Evolutionary conservation across 2,888 invertebrate species (phyloP), one percentile per base, ranked within the genome.

Genomic region (Hofmannophila pseudospretella): DNA sequence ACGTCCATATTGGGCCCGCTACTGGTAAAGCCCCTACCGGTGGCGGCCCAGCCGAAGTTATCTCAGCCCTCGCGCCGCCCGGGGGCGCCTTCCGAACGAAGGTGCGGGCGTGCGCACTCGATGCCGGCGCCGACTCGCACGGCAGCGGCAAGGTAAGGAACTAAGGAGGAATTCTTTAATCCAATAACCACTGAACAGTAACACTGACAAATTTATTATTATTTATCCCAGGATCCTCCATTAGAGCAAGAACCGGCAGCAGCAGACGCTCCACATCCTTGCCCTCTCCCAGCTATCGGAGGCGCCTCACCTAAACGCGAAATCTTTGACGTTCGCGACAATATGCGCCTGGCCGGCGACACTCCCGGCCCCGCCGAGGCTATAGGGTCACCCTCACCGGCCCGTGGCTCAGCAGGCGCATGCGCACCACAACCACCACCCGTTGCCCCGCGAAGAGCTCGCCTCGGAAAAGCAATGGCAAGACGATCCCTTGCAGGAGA

Each of bases 1-100:
- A 96, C 96, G 96, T 93, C 93, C 94, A 92, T 95, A 95, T 95
- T 96, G 96, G 96, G 92, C 95, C 95, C 94, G 95, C 94, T 95
- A 95, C 94, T 95, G 95, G 95, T 94, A 94, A 94, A 92, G 92
- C 93, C 93, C 95, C 94, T 91, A 88, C 89, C 85, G 88, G 90
- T 88, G 88, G 88, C 88, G 90, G 88, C 86, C 86, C 82, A 54
- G 67, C 60, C 51, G 82, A 81, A 71, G 65, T 72, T 31, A 64
- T 72, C 51, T 64, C 72, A 42, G 69, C 78, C 49, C 64, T 75
- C 58, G 74, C 76, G 67, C 75, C 75, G 74, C 81, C 85, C 75
- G 84, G 84, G 82, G 86, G 68, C 75, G 75, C 84, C 84, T 82
- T 85, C 81, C 62, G 82, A 65, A 44, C 74, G 80, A 86, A 86